Evolutionary conservation across 2,113 vertebrate genomes (phyloP).

Genomic region (Protomyctophum bolini): DNA sequence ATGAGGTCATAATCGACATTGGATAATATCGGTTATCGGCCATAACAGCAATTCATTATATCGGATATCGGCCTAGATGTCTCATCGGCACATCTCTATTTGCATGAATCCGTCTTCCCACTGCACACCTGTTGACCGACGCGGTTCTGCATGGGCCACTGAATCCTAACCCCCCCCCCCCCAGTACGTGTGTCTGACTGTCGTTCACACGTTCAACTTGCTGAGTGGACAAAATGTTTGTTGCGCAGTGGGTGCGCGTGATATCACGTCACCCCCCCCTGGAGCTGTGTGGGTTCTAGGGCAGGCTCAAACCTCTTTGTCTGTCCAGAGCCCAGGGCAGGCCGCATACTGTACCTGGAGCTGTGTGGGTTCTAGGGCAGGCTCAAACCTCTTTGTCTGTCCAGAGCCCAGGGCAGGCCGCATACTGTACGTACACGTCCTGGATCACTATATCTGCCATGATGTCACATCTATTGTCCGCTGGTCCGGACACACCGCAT

Average conservation of each 20-base stretch:
- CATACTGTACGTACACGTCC: constrained; percentile 35
- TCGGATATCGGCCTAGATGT: too few species aligned
- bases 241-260: constrained; percentile 67
- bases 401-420: constrained; percentile 55
- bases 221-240: constrained; percentile 76
- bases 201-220: constrained; percentile 51
- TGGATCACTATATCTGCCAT: constrained; percentile 62
- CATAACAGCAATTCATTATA: too few species aligned
- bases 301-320: constrained; percentile 64
- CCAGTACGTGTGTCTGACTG: too few species aligned
- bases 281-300: constrained; percentile 65
- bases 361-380: constrained; percentile 67
- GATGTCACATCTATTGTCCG: constrained; percentile 66
- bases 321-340: constrained; percentile 51
- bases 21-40: too few species aligned
- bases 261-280: constrained; percentile 62
- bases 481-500: constrained; percentile 50
- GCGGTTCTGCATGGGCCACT: constrained; percentile 27
- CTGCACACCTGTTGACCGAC: constrained; percentile 59
- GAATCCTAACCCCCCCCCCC: constrained; percentile 39
- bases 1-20: too few species aligned
- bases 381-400: constrained; percentile 60
- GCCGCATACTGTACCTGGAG: constrained; percentile 54
- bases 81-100: background rate
- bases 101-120: constrained; percentile 17